Conservation (phyloP, 1,140 invertebrate species). For the Hylyphantes graminicola region DNA sequence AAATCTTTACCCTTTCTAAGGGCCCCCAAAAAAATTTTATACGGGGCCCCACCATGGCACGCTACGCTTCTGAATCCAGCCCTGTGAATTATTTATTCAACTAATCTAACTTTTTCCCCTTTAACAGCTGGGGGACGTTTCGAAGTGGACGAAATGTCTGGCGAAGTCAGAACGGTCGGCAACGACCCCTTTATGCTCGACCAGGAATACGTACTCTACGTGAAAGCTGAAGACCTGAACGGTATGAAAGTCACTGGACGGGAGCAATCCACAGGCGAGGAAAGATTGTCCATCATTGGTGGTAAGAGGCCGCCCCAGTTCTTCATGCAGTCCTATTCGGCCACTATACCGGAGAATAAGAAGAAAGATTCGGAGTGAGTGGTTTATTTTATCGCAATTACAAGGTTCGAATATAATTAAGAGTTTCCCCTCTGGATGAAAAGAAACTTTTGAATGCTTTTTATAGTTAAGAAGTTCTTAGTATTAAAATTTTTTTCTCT, state of each 20-base stretch:
- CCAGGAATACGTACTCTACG: constrained; percentile 95
- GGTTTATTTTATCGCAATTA: neutral
- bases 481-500: too few species aligned
- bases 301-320: constrained; percentile 94
- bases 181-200: constrained; percentile 92
- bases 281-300: constrained; percentile 90
- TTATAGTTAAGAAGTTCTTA: too few species aligned
- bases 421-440: too few species aligned
- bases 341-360: constrained; percentile 94
- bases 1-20: too few species aligned
- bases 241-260: constrained; percentile 83
- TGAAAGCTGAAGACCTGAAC: constrained; percentile 95
- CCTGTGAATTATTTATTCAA: too few species aligned
- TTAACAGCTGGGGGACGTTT: constrained; percentile 78
- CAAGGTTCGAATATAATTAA: too few species aligned
- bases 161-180: constrained; percentile 90
- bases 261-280: constrained; percentile 91
- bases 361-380: constrained; percentile 95
- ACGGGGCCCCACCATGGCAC: too few species aligned
- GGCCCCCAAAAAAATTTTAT: too few species aligned
- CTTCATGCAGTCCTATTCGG: constrained; percentile 91
- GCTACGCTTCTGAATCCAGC: too few species aligned
- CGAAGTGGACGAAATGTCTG: constrained; percentile 91
- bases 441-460: too few species aligned
- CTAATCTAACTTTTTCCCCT: neutral